These are phyloP conservation scores for Campylorhamphus procurvoides DNA, from an alignment of 2,113 vertebrate genomes.

Conservation along the genomic window DNA sequence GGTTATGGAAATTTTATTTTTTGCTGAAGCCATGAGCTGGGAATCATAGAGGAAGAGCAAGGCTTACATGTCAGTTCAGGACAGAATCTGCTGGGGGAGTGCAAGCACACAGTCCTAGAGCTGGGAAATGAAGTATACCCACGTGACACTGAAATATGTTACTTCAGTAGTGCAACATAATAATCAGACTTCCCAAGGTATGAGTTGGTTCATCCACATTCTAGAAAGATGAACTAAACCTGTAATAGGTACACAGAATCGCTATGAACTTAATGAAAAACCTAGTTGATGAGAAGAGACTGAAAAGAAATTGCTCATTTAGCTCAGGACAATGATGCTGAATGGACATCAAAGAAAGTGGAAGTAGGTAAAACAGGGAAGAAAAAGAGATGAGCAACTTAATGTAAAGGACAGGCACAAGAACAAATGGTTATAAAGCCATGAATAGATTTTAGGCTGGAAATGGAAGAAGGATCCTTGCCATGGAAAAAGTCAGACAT, in stretches of 20 bases:
- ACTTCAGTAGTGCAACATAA: background rate
- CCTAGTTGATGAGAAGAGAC: background rate
- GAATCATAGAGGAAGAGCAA: background rate
- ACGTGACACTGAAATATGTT: background rate
- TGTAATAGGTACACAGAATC: background rate
- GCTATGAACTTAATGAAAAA: background rate
- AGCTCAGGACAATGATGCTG: background rate
- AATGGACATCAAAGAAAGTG: background rate
- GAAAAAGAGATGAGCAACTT: background rate
- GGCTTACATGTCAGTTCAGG: background rate
- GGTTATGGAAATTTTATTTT: background rate
- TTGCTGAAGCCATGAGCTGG: background rate
- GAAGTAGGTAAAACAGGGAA: background rate
- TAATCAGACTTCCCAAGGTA: background rate
- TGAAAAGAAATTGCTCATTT: background rate
- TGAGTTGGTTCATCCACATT: background rate
- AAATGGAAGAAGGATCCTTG: background rate
- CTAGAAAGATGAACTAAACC: background rate
- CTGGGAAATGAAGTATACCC: background rate
- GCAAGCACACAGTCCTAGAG: background rate
- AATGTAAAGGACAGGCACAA: background rate
- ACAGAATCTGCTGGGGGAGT: background rate
- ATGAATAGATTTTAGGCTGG: background rate
- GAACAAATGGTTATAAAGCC: background rate
- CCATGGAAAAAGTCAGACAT: background rate